Evolutionary conservation across 2,888 invertebrate genomes (phyloP).

Genomic region (Agriopis marginaria): DNA sequence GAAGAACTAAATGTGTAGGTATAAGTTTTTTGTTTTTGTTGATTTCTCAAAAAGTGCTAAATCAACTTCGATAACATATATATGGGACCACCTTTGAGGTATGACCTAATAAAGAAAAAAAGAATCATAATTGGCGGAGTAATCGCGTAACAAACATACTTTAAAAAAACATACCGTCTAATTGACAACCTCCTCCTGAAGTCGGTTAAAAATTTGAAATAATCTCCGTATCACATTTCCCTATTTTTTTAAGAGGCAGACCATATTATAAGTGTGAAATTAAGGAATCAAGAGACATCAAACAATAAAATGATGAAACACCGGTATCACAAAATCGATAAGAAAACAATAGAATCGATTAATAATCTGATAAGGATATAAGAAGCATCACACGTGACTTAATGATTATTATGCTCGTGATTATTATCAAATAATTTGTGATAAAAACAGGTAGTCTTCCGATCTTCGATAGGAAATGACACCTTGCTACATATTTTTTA

Average conservation of each 20-base stretch:
- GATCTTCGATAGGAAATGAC: background rate
- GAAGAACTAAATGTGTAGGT: too few species aligned
- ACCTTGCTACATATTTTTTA: background rate
- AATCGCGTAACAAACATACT: too few species aligned
- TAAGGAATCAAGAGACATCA: background rate
- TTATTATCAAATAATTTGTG: background rate
- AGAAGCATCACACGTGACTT: background rate
- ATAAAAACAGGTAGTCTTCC: background rate
- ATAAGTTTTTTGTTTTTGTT: too few species aligned
- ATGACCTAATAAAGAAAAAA: too few species aligned
- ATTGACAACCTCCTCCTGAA: too few species aligned
- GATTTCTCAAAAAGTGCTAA: too few species aligned
- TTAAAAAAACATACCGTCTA: too few species aligned
- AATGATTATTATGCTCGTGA: slow-evolving; percentile 1
- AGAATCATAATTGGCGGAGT: too few species aligned
- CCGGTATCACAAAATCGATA: background rate
- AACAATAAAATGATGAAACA: slow-evolving; percentile 9
- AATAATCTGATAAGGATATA: background rate
- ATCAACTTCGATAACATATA: too few species aligned
- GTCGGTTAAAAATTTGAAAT: too few species aligned
- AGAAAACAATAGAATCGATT: background rate
- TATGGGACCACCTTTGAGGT: too few species aligned
- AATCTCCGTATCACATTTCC: background rate
- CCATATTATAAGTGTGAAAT: background rate
- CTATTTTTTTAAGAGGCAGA: too few species aligned